phyloP scores from a whole-genome alignment of 2,113 vertebrate genomes.

The Phylloscopus trochilus region DNA sequence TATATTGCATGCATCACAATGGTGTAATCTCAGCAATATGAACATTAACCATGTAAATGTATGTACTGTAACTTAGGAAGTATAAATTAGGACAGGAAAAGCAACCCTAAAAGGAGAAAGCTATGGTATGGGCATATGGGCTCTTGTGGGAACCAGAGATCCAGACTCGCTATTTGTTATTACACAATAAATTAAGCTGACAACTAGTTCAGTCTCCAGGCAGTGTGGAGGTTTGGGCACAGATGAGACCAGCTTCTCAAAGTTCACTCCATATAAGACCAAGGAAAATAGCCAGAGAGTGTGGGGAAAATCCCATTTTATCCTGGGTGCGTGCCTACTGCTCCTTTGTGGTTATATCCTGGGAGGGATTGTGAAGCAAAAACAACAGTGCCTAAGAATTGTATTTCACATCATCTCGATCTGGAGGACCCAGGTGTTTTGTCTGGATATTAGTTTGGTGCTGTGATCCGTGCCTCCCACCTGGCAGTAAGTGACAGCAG shows the following conservation, averaged over 20 bases:
- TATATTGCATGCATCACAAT: conserved; percentile 51
- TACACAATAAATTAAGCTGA: neutral
- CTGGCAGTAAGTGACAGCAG: neutral
- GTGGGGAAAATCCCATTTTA: neutral
- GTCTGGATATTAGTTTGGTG: neutral
- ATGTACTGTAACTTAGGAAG: conserved; percentile 45
- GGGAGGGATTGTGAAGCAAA: neutral
- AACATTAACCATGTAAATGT: conserved; percentile 66
- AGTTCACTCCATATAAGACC: neutral
- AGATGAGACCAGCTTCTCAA: neutral
- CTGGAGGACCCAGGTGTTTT: neutral
- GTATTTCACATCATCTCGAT: neutral
- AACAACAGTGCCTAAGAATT: neutral
- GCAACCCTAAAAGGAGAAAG: conserved; percentile 42
- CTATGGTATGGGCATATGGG: conserved; percentile 31
- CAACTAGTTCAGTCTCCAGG: neutral
- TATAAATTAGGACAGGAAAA: conserved; percentile 61
- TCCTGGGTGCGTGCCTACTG: neutral
- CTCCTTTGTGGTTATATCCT: neutral
- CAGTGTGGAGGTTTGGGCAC: neutral
- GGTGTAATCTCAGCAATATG: conserved; percentile 46
- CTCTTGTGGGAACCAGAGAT: neutral
- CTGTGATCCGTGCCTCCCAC: neutral
- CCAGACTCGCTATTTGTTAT: neutral
- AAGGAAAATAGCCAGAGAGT: neutral